Percentiles rank a stretch among this genome's conserved stretches.
Evolutionary conservation across 2,113 vertebrate genomes (phyloP).

Genomic region (Elephantulus edwardii): DNA sequence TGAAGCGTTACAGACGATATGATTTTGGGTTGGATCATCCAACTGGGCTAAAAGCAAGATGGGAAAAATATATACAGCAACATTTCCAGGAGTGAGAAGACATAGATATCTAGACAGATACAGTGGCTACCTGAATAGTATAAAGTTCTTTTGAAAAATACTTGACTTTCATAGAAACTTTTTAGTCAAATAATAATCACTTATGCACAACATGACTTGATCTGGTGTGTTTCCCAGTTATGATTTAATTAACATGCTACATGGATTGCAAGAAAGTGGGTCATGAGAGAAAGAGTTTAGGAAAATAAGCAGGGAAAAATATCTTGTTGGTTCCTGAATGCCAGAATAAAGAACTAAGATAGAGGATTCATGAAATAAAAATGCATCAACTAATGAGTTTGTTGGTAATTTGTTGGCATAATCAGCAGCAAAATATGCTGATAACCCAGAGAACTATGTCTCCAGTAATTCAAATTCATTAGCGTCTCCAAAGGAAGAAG

Average conservation of each 20-base stretch:
- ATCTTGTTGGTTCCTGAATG: neutral
- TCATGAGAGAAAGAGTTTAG: neutral
- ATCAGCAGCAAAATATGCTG: no score
- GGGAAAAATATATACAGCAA: neutral
- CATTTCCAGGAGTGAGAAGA: neutral
- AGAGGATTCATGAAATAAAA: neutral
- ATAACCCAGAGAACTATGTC: no score
- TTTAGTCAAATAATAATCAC: neutral
- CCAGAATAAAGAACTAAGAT: neutral
- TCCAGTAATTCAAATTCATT: no score
- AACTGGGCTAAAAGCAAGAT: neutral
- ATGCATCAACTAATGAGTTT: neutral
- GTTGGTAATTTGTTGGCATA: no score
- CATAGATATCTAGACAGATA: neutral
- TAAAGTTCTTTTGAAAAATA: neutral
- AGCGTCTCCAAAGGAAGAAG: no score
- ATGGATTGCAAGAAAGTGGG: neutral
- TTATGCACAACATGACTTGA: neutral
- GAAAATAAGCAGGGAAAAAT: neutral
- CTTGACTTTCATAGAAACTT: neutral
- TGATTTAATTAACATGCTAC: neutral
- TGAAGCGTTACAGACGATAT: neutral
- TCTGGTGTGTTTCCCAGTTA: neutral
- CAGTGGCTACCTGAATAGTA: neutral
- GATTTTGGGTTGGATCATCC: neutral